Evolutionary conservation across 2,113 vertebrate species (phyloP).

Genomic region (Labeo rohita): DNA sequence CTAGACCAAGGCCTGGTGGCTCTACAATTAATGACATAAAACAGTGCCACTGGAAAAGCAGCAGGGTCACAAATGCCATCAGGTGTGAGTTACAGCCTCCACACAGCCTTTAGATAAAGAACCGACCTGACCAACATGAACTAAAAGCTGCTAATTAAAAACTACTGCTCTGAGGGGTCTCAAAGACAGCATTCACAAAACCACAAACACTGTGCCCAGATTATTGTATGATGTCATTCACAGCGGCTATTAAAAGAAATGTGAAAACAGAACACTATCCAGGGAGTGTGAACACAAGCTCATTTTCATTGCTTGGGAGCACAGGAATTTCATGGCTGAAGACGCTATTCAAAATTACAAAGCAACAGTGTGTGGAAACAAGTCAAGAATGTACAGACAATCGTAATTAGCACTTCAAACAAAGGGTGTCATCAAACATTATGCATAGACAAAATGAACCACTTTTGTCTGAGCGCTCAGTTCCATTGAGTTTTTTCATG

Average conservation of each 20-base stretch:
- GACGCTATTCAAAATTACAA: neutral
- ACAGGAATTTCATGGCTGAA: constrained; percentile 9
- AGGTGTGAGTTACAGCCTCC: neutral
- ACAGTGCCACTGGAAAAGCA: neutral
- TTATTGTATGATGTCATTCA: constrained; percentile 19
- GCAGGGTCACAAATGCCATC: neutral
- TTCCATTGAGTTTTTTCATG: neutral
- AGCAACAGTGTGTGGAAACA: neutral
- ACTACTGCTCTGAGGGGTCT: constrained; percentile 1
- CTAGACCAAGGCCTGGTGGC: neutral
- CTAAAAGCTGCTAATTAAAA: constrained; percentile 43
- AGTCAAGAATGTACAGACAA: constrained; percentile 17
- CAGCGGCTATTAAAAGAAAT: constrained; percentile 23
- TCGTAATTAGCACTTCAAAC: constrained; percentile 9
- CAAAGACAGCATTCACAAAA: constrained; percentile 15
- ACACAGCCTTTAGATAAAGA: neutral
- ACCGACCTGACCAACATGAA: neutral
- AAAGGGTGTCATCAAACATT: constrained; percentile 6
- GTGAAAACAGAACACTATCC: constrained; percentile 17
- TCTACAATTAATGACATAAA: constrained; percentile 14
- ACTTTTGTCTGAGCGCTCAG: neutral
- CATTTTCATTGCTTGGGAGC: constrained; percentile 15
- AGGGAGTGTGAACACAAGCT: constrained; percentile 14
- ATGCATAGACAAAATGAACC: neutral
- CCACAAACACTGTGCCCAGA: neutral